A percentile compares a stretch with the other conserved stretches of the same genome.
These are phyloP conservation scores for Synergus umbraculus DNA, from an alignment of 2,888 invertebrate genomes.

Conservation along the genomic window DNA sequence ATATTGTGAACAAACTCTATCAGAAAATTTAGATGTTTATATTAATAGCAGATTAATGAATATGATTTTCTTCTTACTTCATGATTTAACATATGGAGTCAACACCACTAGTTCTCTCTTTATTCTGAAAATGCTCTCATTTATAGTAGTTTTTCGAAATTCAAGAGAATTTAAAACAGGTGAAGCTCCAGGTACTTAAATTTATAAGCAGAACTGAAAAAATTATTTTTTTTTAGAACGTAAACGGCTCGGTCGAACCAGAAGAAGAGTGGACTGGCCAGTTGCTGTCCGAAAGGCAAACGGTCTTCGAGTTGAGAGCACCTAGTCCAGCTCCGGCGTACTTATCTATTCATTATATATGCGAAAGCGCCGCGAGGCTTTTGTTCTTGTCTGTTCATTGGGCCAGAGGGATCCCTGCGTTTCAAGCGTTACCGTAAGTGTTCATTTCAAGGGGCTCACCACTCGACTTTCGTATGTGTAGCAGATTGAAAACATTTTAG, in stretches of 20 bases:
- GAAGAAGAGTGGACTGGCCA: slow-evolving; percentile 80
- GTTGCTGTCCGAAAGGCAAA: slow-evolving; percentile 84
- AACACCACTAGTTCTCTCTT: not conserved
- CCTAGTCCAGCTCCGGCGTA: slow-evolving; percentile 90
- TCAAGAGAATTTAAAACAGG: not conserved
- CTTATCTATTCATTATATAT: slow-evolving; percentile 95
- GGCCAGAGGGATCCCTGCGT: slow-evolving; percentile 91
- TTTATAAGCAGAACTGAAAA: slow-evolving; percentile 14
- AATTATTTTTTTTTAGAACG: slow-evolving; percentile 63
- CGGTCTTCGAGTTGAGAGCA: slow-evolving; percentile 87
- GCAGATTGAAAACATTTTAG: too few relatives aligned
- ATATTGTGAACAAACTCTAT: not conserved
- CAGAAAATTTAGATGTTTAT: not conserved
- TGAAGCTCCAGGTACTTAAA: not conserved
- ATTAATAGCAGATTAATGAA: not conserved
- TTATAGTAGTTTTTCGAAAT: not conserved
- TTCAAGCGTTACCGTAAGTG: slow-evolving; percentile 86
- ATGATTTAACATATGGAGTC: not conserved
- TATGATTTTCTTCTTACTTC: not conserved
- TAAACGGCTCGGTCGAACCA: slow-evolving; percentile 74
- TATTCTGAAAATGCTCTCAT: not conserved
- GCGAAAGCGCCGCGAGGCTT: slow-evolving; percentile 95
- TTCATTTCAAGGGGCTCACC: not conserved
- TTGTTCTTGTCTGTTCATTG: slow-evolving; percentile 94
- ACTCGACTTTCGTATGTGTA: too few relatives aligned